Base-by-base conservation (phyloP, 1,140 invertebrate species). In the Dysdera silvatica region DNA sequence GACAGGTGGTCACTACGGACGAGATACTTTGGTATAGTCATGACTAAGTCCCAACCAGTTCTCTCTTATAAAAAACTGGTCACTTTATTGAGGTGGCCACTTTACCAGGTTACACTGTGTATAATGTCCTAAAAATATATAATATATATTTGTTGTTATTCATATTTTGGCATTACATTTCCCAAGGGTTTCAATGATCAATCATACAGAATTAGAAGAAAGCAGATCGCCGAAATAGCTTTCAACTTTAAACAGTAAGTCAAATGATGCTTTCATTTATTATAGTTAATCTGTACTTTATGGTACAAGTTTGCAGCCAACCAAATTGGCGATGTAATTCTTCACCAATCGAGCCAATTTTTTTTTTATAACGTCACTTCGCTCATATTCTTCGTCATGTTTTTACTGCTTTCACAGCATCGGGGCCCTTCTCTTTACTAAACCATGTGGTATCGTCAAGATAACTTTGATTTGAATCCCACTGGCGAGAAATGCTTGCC, bases 161-260 rank as follows among this genome's bases (percentile, higher is more conserved):
- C 7, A n/a, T 32, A 12, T 10, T 48, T 41, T 14, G 16, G 26
- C 40, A 23, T 28, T 41, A 18, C 18, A 40, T 37, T 60, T 68
- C 60, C 33, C 48, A 37, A 82, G 81, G 82, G 82, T 31, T 83
- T 82, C 73, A 75, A 78, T 60, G 82, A 84, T 69, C 74, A 72
- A 56, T 75, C 75, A 31, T 84, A 83, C 70, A 70, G 81, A 59
- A 65, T 72, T 37, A 68, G 82, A 54, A 65, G 82, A 33, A 78
- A 81, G 69, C 66, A 79, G 55, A 82, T 84, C 28, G 81, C 80
- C 4, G 78, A 83, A 47, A 76, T 84, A 35, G 82, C 82, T 12
- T 80, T 83, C 63, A 73, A 76, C 43, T 83, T 81, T 67, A 78
- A 73, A 76, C 71, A 81, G 81, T 82, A 74, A 74, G 75, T 76